Evolutionary conservation across 2,113 vertebrate species (phyloP).

Genomic region (Hypanus sabinus): DNA sequence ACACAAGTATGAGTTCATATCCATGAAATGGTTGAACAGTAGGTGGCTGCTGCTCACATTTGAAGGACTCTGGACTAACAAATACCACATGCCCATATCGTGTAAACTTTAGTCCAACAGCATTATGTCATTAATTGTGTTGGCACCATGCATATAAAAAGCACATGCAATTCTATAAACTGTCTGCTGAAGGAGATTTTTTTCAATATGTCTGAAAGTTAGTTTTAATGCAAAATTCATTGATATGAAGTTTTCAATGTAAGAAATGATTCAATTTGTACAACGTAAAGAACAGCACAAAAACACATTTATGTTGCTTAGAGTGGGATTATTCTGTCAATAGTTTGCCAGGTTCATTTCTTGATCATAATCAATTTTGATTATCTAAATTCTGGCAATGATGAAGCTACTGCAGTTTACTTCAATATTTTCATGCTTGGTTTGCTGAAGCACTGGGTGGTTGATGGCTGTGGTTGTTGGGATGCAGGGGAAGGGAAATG

Average conservation of each 20-base stretch:
- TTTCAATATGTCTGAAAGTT: background rate
- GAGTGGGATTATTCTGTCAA: background rate
- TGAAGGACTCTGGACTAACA: constrained; percentile 35
- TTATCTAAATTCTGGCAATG: background rate
- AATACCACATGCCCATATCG: constrained; percentile 34
- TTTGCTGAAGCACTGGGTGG: background rate
- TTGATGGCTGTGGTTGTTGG: background rate
- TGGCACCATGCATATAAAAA: constrained; percentile 35
- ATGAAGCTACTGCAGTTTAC: background rate
- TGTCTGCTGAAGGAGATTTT: background rate
- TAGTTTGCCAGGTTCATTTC: background rate
- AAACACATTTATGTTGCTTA: background rate
- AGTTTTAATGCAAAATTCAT: background rate
- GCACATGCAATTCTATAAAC: constrained; percentile 18
- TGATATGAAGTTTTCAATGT: background rate
- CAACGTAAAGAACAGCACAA: background rate
- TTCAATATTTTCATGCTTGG: background rate
- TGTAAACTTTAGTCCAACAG: constrained; percentile 34
- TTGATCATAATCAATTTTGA: background rate
- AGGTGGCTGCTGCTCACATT: constrained; percentile 35
- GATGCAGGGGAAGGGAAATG: background rate
- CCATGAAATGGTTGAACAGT: constrained; percentile 35
- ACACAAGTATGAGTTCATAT: constrained; percentile 30
- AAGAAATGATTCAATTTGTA: background rate
- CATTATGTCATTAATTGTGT: constrained; percentile 23